Evolutionary conservation across 2,113 vertebrate species (phyloP), one percentile per base, ranked within the genome.

Genomic region (Salminus brasiliensis): DNA sequence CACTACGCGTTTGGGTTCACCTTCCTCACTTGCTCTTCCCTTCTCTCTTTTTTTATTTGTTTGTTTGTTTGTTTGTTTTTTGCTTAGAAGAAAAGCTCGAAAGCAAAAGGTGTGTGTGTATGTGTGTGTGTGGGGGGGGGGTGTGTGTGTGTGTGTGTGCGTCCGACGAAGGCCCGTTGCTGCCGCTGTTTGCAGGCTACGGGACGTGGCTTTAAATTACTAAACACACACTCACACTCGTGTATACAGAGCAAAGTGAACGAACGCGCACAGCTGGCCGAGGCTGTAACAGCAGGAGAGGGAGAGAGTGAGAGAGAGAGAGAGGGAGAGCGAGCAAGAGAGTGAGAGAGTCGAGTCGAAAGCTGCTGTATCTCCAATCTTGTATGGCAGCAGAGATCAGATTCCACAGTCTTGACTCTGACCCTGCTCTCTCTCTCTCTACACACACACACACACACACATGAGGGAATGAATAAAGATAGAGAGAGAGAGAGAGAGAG

Each of bases 181-280:
- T n/a, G n/a, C n/a, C n/a, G 18, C 27, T 32, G 59, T 5, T 16
- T 63, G 10, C 60, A 34, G 60, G 60, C 47, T 34, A 16, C 69
- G 21, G 21, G 68, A 70, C 36, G n/a, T 29, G 15, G 52, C 53
- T 77, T 30, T 27, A 21, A 57, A 72, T 79, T 60, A 52, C 55
- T 78, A 71, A 74, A 47, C 65, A 71, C 43, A 30, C 39, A 66
- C 30, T 55, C 47, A 68, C 15, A 68, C n/a, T 10, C 23, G 39
- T 21, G 29, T 57, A 73, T 45, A 74, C 21, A 83, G 25, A 47
- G 62, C 69, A 66, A 41, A 69, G 68, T 4, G 43, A 72, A 52
- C 25, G 68, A 52, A 81, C 23, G 72, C 16, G 62, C 62, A 72
- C 75, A 78, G 81, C 76, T 70, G 59, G 81, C 39, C 29, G 25